These are phyloP conservation scores for Synanthedon myopaeformis DNA, from an alignment of 2,888 invertebrate species.

Conservation along the genomic window DNA sequence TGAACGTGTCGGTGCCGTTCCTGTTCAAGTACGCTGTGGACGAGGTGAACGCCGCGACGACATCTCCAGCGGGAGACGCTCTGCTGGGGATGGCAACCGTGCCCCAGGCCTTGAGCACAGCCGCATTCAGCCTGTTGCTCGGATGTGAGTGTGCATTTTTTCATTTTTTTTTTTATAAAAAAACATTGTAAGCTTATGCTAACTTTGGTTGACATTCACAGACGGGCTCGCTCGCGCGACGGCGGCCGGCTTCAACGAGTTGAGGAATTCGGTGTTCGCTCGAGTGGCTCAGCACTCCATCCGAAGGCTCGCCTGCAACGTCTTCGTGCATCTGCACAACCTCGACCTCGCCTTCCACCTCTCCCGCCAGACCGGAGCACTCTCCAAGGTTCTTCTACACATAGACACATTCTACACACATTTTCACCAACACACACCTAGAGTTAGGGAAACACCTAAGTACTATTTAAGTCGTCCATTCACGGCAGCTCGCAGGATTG, in stretches of 20 bases:
- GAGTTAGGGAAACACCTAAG: too few species aligned
- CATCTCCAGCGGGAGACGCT: conserved; percentile 53
- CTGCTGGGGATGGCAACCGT: conserved; percentile 80
- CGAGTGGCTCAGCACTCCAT: conserved; percentile 98
- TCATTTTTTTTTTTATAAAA: neutral
- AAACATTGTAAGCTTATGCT: too few species aligned
- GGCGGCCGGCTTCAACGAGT: conserved; percentile 93
- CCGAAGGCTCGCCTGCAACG: conserved; percentile 91
- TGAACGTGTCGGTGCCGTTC: conserved; percentile 95
- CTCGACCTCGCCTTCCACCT: conserved; percentile 95
- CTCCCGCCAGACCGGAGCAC: conserved; percentile 92
- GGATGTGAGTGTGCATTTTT: conserved; percentile 79
- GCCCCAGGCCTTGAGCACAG: conserved; percentile 83
- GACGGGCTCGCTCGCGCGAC: conserved; percentile 94
- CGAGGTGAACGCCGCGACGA: conserved; percentile 76
- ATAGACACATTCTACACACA: too few species aligned
- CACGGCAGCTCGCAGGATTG: too few species aligned
- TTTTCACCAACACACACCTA: too few species aligned
- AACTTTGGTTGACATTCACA: conserved; percentile 55
- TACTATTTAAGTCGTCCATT: too few species aligned
- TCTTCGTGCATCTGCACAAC: conserved; percentile 95
- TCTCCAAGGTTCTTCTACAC: too few species aligned
- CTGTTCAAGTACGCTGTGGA: conserved; percentile 95
- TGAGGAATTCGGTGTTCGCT: conserved; percentile 97
- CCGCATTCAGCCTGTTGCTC: conserved; percentile 82